These are phyloP conservation scores for Alces alces DNA, from an alignment of 2,113 vertebrate species.

Conservation along the genomic window DNA sequence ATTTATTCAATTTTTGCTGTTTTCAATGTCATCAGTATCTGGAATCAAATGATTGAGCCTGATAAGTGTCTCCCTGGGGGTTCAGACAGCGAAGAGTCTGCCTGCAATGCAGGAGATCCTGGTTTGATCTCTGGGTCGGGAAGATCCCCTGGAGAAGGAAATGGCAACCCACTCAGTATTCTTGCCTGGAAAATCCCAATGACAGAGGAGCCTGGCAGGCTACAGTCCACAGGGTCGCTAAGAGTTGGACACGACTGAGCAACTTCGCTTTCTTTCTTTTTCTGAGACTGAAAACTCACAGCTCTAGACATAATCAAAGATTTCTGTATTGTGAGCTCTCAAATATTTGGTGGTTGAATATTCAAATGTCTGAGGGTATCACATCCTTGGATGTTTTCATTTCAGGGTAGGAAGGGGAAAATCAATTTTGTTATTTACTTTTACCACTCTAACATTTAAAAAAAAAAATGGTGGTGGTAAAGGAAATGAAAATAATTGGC, in stretches of 20 bases:
- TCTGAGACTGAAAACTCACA: background rate
- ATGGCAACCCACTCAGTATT: background rate
- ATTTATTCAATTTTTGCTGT: background rate
- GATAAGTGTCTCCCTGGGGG: background rate
- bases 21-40: background rate
- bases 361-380: background rate
- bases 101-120: background rate
- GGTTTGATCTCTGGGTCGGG: background rate
- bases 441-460: background rate
- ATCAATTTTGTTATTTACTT: conserved; percentile 21
- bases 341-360: background rate
- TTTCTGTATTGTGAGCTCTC: background rate
- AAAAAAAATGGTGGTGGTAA: no score
- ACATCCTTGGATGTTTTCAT: background rate
- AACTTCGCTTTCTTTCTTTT: background rate
- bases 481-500: conserved; percentile 51
- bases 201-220: background rate
- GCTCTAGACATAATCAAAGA: background rate
- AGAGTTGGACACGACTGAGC: background rate
- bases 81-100: background rate
- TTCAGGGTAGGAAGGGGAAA: conserved; percentile 34
- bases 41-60: background rate
- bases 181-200: background rate
- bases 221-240: background rate
- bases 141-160: background rate